Base-by-base conservation (phyloP, 2,797 vertebrate genomes). In the Lithobates sylvaticus region DNA sequence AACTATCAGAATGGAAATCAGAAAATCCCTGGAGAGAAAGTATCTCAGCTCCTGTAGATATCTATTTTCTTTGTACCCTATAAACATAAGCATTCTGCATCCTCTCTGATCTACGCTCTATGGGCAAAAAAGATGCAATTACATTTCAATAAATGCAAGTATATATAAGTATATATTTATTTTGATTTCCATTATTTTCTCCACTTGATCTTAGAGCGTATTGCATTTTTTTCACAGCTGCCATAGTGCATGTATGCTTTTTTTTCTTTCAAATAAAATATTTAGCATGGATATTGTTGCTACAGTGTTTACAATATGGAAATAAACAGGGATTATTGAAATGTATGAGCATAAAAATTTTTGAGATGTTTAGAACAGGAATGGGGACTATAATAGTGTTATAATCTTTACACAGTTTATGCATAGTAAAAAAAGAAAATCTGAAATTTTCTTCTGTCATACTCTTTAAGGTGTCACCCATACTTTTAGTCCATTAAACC, bases 1-100 rank as follows among this genome's bases (percentile, higher is more conserved):
- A 87, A 87, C 85, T 79, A 87, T 87, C 85, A 83, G 85, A 87
- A 87, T 87, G 85, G 85, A 87, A 87, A 87, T 87, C 85, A 83
- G 85, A 78, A 87, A 83, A 74, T 87, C 75, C 85, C 85, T 75
- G 81, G 80, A 87, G 85, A 78, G 85, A 87, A 74, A 87, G 85
- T 87, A 87, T 83, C 81, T 87, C 61, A 78, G 81, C 81, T 87
- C 85, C 85, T 83, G 81, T 75, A 87, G 85, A 87, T 87, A 83
- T 87, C 85, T 74, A 87, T 87, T 83, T 87, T 87, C 80, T 78
- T 83, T 87, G 29, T 78, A 87, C 69, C 80, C 64, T 83, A 83
- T 83, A 76, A 78, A 78, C 81, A 86, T 77, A 86, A 86, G 79
- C 67, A 77, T 86, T 72, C 79, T 72, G 50, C 79, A 86, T 76